Conservation (phyloP, 2,113 vertebrate genomes). For the Calidris pygmaea region DNA sequence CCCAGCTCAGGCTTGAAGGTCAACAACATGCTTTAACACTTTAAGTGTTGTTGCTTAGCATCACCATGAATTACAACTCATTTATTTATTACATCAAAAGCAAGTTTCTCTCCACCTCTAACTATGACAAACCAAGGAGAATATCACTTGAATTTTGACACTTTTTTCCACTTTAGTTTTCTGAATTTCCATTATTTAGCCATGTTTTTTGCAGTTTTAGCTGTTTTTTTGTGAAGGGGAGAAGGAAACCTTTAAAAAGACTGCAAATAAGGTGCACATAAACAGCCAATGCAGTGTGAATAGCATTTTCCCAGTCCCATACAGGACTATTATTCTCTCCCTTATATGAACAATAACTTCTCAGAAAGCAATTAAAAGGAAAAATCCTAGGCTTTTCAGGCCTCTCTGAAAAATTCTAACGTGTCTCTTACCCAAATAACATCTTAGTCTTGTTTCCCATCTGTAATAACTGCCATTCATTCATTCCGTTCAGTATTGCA, state of each 20-base stretch:
- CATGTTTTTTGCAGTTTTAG: neutral
- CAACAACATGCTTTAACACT: neutral
- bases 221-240: neutral
- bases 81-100: neutral
- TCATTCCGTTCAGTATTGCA: neutral
- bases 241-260: neutral
- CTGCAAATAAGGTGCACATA: neutral
- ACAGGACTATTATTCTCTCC: neutral
- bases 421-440: neutral
- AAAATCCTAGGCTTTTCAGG: conserved; percentile 1
- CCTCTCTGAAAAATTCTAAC: neutral
- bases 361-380: neutral
- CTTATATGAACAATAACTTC: neutral
- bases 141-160: neutral
- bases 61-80: neutral
- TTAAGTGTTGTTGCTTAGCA: conserved; percentile 7
- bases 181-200: neutral
- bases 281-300: neutral
- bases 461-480: neutral
- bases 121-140: neutral
- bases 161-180: neutral
- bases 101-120: neutral
- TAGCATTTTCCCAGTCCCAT: neutral
- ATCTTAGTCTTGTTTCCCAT: neutral
- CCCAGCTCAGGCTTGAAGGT: neutral